phyloP scores from a whole-genome alignment of 2,888 invertebrate species.

The Ophion costatus region DNA sequence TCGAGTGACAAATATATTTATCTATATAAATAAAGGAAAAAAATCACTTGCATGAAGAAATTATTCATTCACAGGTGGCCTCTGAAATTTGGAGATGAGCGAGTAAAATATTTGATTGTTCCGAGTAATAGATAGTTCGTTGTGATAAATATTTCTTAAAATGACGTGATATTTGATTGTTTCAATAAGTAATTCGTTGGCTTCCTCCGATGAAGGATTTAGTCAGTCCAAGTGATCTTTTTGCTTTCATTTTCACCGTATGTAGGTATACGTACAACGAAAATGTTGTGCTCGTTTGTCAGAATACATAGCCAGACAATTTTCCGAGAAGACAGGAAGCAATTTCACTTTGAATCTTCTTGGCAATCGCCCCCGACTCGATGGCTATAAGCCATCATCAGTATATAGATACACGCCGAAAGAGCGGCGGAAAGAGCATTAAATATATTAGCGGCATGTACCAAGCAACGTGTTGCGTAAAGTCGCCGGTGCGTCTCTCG shows the following conservation, averaged over 20 bases:
- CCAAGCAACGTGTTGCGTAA: conserved; percentile 69
- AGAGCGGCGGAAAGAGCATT: conserved; percentile 35
- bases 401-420: conserved; percentile 17
- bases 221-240: background rate
- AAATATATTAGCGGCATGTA: conserved; percentile 10
- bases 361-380: conserved; percentile 71
- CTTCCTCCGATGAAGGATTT: background rate
- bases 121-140: background rate
- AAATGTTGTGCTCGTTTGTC: conserved; percentile 50
- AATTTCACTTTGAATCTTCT: conserved; percentile 74
- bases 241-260: background rate
- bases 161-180: background rate
- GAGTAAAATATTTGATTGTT: background rate
- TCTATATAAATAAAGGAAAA: no score
- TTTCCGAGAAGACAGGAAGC: conserved; percentile 76
- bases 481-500: conserved; percentile 45
- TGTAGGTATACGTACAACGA: conserved; percentile 17
- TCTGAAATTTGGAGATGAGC: background rate
- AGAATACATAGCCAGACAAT: conserved; percentile 73
- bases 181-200: background rate
- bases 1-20: no score
- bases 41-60: background rate
- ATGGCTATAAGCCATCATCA: conserved; percentile 61
- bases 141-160: background rate
- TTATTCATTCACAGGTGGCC: background rate